Evolutionary conservation across 2,113 vertebrate species (phyloP), one percentile per base, ranked within the genome.

Genomic region (Scytalopus superciliaris): DNA sequence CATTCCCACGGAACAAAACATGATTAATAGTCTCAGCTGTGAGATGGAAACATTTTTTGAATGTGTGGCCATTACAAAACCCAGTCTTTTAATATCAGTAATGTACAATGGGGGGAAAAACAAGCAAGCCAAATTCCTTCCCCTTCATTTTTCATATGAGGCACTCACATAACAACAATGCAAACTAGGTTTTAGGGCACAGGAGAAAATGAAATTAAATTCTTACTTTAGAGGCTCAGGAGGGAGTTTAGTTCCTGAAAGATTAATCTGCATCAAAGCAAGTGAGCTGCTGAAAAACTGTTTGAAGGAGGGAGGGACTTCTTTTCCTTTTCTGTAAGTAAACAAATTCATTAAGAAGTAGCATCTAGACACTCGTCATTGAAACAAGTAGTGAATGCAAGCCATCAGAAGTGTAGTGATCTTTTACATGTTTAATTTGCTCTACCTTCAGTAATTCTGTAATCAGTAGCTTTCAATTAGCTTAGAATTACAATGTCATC

Each of bases 211-310:
- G 31, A 67, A 94, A 95, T 93, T 0, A 96, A 93, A 53, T 28
- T 52, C 99, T 99, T 97, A 99, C 99, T 99, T 99, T 73, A 99
- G 97, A 84, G 99, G 99, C 90, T 99, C 99, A 28, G 99, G 98
- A 31, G 99, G 98, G 69, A 99, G 98, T 96, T 99, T 99, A 81
- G 99, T 99, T 97, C 99, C 99, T 8, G 99, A 99, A 96, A 99
- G 97, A 90, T 98, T 99, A 97, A 99, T 98, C 93, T 98, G 98
- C 93, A 96, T 98, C 97, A 99, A 98, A 93, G 98, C 98, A 97
- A 98, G 89, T 31, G 98, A 99, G 64, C 99, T 99, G 97, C 99
- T 99, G 97, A 99, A 99, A 98, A 99, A 99, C 96, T 99, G 99
- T 96, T 99, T 99, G 96, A 99, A 99, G 17, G 99, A 99, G 1